A percentile compares a stretch with the other conserved stretches of the same genome.
phyloP scores from a whole-genome alignment of 2,797 vertebrate genomes.

The Vultur gryphus region DNA sequence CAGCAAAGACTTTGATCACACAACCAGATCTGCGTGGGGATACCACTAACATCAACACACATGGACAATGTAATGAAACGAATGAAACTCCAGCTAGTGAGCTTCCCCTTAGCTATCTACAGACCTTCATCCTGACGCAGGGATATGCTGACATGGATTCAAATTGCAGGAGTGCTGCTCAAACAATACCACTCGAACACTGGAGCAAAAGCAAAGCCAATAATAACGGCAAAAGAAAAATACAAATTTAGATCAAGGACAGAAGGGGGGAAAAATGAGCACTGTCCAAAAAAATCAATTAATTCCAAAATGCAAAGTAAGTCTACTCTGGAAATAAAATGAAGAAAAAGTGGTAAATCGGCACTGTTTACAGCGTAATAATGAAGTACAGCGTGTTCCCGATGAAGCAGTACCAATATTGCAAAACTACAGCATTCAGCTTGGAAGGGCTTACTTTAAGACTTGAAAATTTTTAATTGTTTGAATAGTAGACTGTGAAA shows the following conservation, averaged over 20 bases:
- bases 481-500: fast-evolving
- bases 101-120: background rate
- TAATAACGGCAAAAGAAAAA: background rate
- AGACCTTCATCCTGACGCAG: fast-evolving
- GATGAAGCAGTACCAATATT: fast-evolving
- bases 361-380: background rate
- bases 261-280: background rate
- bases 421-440: background rate
- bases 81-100: background rate
- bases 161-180: background rate
- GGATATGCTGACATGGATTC: fast-evolving
- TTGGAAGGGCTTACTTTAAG: background rate
- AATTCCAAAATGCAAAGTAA: background rate
- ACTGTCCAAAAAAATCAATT: background rate
- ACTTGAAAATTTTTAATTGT: background rate
- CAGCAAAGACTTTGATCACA: background rate
- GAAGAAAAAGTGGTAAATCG: fast-evolving
- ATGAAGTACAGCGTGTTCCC: fast-evolving
- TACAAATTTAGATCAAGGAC: fast-evolving
- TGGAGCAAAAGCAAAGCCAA: background rate
- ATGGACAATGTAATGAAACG: fast-evolving
- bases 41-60: background rate
- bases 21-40: background rate
- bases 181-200: background rate
- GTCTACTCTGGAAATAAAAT: background rate